Evolutionary conservation across 2,797 vertebrate species (phyloP).

Genomic region (Rhodeus uyekii): DNA sequence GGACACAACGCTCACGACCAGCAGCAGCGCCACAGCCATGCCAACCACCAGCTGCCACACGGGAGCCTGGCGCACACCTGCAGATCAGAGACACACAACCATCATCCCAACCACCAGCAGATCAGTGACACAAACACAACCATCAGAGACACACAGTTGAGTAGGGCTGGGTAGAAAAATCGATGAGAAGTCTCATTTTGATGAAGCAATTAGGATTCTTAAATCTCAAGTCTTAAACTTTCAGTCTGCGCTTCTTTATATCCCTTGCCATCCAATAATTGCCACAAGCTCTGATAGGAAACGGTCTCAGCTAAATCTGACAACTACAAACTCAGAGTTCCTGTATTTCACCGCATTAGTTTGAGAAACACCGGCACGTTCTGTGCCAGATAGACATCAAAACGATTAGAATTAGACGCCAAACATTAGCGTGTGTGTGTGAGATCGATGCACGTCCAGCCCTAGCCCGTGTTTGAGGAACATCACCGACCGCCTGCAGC

Average conservation of each 20-base stretch:
- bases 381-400: too few species aligned
- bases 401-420: neutral
- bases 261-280: neutral
- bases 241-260: neutral
- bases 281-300: neutral
- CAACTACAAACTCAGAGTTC: neutral
- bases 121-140: too few species aligned
- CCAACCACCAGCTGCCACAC: slow-evolving; percentile 65
- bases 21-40: slow-evolving; percentile 57
- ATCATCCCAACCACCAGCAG: too few species aligned
- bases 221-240: too few species aligned
- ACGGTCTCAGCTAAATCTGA: neutral
- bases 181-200: neutral
- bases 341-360: neutral
- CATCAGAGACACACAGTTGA: neutral
- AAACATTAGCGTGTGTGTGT: neutral
- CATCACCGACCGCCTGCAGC: neutral
- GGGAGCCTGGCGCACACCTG: neutral
- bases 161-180: too few species aligned
- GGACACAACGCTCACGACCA: slow-evolving; percentile 56
- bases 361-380: neutral
- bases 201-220: neutral
- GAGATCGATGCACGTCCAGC: neutral
- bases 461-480: neutral
- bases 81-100: too few species aligned